Evolutionary conservation across 1,140 invertebrate genomes (phyloP).

Genomic region (Drosophila pseudoananassae): DNA sequence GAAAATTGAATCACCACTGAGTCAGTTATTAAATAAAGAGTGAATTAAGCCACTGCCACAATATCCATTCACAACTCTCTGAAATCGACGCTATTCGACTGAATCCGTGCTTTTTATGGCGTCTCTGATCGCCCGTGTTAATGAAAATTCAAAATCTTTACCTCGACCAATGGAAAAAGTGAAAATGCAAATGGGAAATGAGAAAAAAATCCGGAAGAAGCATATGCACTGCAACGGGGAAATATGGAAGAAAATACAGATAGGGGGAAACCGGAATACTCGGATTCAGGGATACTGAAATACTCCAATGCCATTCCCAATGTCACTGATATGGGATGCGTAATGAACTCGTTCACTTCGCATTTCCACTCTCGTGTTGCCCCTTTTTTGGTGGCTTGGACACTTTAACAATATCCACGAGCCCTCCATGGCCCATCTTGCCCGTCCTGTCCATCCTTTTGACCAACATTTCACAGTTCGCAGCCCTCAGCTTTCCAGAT

Average conservation of each 20-base stretch:
- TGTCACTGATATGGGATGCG: conserved; percentile 58
- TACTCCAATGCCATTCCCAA: conserved; percentile 28
- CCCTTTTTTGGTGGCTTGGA: conserved; percentile 37
- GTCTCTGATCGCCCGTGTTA: conserved; percentile 46
- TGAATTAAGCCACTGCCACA: conserved; percentile 3
- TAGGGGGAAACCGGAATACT: conserved; percentile 5
- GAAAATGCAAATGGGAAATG: conserved; percentile 14
- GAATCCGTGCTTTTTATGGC: conserved; percentile 7
- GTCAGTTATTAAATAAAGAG: conserved; percentile 42
- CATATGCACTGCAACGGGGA: conserved; percentile 47
- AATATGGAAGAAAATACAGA: conserved; percentile 9
- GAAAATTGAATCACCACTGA: neutral
- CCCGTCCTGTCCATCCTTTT: neutral
- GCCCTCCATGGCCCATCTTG: neutral
- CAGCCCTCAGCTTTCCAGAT: conserved; percentile 30
- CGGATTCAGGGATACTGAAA: conserved; percentile 5
- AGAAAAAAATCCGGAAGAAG: conserved; percentile 37
- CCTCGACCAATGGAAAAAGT: conserved; percentile 18
- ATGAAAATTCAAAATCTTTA: conserved; percentile 76
- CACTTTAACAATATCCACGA: conserved; percentile 56
- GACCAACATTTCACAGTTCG: conserved; percentile 9
- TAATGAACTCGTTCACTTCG: conserved; percentile 65
- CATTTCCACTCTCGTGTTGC: neutral
- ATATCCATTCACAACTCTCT: conserved; percentile 8
- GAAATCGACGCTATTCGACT: conserved; percentile 42